Conservation (phyloP, 2,113 vertebrate genomes). For the Anoura caudifer region DNA sequence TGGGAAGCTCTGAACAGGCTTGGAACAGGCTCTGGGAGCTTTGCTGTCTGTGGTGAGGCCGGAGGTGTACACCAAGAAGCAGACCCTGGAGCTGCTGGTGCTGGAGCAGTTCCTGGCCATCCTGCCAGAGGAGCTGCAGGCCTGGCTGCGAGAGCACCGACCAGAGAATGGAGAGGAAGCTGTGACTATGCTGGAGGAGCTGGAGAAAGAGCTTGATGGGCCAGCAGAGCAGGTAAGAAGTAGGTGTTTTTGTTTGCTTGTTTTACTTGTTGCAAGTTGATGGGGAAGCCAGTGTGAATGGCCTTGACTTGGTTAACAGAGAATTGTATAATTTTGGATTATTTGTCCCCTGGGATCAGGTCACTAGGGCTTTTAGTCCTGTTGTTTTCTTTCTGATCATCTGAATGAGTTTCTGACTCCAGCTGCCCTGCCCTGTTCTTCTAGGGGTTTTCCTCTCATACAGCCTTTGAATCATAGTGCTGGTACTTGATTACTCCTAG, state of each 20-base stretch:
- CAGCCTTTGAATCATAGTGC: conserved; percentile 19
- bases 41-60: conserved; percentile 65
- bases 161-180: conserved; percentile 55
- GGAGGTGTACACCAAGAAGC: conserved; percentile 52
- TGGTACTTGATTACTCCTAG: conserved; percentile 57
- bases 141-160: conserved; percentile 12
- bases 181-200: conserved; percentile 42
- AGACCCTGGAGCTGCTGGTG: conserved; percentile 67
- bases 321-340: neutral
- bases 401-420: conserved; percentile 17
- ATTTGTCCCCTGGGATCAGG: neutral
- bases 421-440: neutral
- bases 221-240: conserved; percentile 12
- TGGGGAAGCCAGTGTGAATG: neutral
- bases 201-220: neutral
- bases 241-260: neutral
- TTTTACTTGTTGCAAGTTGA: neutral
- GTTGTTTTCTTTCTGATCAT: neutral
- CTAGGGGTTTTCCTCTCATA: neutral
- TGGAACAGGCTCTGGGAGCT: conserved; percentile 48
- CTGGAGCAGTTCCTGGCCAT: conserved; percentile 74
- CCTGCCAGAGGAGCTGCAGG: conserved; percentile 56
- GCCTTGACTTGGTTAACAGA: neutral
- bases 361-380: neutral
- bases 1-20: conserved; percentile 42